Evolutionary conservation across 2,113 vertebrate species (phyloP).

Genomic region (Lycocorax pyrrhopterus): DNA sequence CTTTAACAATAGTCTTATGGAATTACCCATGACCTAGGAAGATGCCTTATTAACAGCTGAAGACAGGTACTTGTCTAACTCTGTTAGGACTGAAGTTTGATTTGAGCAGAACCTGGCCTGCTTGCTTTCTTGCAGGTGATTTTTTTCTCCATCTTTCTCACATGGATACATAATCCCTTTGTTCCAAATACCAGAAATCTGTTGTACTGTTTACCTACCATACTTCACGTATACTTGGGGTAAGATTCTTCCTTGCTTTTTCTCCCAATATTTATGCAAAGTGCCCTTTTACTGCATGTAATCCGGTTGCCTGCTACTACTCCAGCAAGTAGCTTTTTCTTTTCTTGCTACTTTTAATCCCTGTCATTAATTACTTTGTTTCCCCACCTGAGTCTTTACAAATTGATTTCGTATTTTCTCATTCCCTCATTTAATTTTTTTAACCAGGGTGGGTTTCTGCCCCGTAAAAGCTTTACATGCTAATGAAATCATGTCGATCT

Average conservation of each 20-base stretch:
- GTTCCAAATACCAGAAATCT: background rate
- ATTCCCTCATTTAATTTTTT: constrained; percentile 14
- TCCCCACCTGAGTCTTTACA: background rate
- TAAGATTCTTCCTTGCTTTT: background rate
- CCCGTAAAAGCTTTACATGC: background rate
- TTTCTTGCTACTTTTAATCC: background rate
- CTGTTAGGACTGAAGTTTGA: background rate
- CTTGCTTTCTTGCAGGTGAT: background rate
- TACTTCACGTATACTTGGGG: background rate
- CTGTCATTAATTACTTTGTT: constrained; percentile 1
- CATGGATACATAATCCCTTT: background rate
- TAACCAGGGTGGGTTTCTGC: background rate
- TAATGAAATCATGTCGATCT: background rate
- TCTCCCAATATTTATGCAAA: background rate
- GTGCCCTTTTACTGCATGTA: background rate
- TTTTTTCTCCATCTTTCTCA: background rate
- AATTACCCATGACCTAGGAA: background rate
- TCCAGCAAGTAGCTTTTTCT: background rate
- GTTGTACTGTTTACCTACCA: background rate
- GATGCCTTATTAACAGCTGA: background rate
- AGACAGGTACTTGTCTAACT: background rate
- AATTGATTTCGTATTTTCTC: background rate
- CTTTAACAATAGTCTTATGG: background rate
- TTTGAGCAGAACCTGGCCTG: background rate
- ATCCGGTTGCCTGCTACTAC: background rate